phyloP scores from a whole-genome alignment of 2,797 vertebrate species.

The Choloepus didactylus region DNA sequence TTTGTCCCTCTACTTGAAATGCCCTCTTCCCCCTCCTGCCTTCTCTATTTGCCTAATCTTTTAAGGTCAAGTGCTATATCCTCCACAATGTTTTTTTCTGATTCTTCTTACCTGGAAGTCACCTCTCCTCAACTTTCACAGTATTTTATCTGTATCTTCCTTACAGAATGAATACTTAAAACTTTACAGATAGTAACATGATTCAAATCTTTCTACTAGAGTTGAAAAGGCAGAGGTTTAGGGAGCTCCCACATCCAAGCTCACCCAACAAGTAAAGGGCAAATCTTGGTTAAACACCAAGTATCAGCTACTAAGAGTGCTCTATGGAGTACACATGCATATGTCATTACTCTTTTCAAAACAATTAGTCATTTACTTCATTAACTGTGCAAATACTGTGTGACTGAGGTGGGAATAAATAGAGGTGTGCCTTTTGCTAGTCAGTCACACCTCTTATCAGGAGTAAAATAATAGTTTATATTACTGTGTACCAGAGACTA shows the following conservation, averaged over 20 bases:
- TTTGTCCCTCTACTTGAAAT: slow-evolving; percentile 20
- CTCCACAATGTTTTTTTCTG: background rate
- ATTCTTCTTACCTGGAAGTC: slow-evolving; percentile 25
- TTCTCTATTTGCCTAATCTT: background rate
- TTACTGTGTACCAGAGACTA: background rate
- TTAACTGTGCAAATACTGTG: background rate
- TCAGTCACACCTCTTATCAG: background rate
- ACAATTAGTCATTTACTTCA: background rate
- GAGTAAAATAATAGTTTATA: background rate
- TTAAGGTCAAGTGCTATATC: background rate
- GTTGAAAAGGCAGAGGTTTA: background rate
- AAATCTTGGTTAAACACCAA: slow-evolving; percentile 32
- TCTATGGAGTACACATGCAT: background rate
- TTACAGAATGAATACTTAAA: slow-evolving; percentile 46
- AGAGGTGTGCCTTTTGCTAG: slow-evolving; percentile 16
- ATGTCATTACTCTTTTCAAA: background rate
- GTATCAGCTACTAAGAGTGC: background rate
- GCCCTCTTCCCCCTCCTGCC: background rate
- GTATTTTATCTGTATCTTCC: background rate
- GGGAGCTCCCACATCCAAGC: background rate
- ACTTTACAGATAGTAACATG: background rate
- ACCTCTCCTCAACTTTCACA: background rate
- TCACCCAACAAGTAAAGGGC: background rate
- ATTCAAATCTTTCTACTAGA: background rate
- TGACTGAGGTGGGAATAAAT: background rate